phyloP scores from a whole-genome alignment of 1,140 invertebrate species.

The Heterodera schachtii region DNA sequence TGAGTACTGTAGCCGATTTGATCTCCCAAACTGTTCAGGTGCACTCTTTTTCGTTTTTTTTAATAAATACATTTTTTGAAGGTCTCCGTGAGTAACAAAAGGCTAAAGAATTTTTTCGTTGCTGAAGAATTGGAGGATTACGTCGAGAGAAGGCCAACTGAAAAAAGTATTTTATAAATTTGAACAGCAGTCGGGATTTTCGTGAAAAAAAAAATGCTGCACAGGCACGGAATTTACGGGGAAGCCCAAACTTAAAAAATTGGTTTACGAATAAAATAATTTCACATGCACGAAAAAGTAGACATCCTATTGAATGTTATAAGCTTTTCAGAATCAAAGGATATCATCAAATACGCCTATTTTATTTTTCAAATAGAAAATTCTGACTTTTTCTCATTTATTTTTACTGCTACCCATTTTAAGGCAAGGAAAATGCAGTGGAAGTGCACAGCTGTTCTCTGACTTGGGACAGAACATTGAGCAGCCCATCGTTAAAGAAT shows the following conservation, averaged over 20 bases:
- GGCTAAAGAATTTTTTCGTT: conserved; percentile 59
- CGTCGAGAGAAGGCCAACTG: conserved; percentile 7
- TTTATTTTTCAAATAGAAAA: too few species aligned
- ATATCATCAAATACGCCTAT: too few species aligned
- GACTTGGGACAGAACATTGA: conserved; percentile 52
- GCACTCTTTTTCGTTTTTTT: conserved; percentile 67
- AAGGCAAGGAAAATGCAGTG: conserved; percentile 39
- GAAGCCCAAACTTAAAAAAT: too few species aligned
- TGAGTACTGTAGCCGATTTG: conserved; percentile 57
- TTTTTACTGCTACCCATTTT: background rate
- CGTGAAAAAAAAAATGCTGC: conserved; percentile 8
- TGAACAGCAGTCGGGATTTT: conserved; percentile 2
- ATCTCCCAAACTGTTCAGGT: conserved; percentile 90
- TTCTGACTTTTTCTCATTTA: too few species aligned
- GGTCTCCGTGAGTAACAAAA: conserved; percentile 56
- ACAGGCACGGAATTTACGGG: too few species aligned
- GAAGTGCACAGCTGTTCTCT: conserved; percentile 42
- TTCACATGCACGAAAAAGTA: too few species aligned
- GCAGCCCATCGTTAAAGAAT: conserved; percentile 29
- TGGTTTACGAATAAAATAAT: too few species aligned
- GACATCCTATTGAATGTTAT: too few species aligned
- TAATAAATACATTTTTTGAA: conserved; percentile 36
- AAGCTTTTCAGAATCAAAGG: too few species aligned
- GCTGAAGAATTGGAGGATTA: conserved; percentile 59
- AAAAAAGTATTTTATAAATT: background rate